Evolutionary conservation across 1,140 invertebrate genomes (phyloP), one percentile per base, ranked within the genome.

Genomic region (Myzus persicae): DNA sequence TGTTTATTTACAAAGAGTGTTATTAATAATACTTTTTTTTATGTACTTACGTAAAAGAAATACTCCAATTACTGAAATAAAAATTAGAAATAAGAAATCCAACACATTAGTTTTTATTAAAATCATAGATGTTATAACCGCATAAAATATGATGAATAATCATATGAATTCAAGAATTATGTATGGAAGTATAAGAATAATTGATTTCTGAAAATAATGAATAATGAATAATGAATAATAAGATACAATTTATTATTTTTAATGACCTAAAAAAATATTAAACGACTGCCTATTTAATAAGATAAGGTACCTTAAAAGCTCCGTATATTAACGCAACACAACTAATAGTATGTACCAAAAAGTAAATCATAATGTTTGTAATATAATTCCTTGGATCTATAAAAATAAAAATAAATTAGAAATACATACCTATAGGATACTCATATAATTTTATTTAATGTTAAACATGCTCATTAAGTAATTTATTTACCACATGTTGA

Each of bases 71-170:
- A 93, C 91, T 26, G 91, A 93, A 85, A 93, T 48, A 4, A 93
- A 93, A 85, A 93, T 93, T 26, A 93, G 81, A 26, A 93, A 31
- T 82, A 93, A 93, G 40, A 93, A 93, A 84, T 93, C 81, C 36
- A 84, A 54, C 8, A 93, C 91, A 38, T 93, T 93, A 0, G 54
- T 93, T 84, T 93, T 93, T 54, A 93, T 85, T 51, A 93, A 8
- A 40, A 93, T 54, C 81, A 93, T 93, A 5, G 91, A 93, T 40
- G 91, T 93, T 40, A 84, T 11, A 26, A 93, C 91, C 24, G 36
- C 7, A 26, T 85, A 85, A 48, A 93, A 54, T 44, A 85, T 93
- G 24, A 93, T 31, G 3, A 38, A 26, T 40, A 93, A 54, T 40
- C 91, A 22, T 84, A 93, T 40, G 26, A 93, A 42, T 84, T 93